Conservation (phyloP, 2,797 vertebrate species). For the Hippoglossus hippoglossus region DNA sequence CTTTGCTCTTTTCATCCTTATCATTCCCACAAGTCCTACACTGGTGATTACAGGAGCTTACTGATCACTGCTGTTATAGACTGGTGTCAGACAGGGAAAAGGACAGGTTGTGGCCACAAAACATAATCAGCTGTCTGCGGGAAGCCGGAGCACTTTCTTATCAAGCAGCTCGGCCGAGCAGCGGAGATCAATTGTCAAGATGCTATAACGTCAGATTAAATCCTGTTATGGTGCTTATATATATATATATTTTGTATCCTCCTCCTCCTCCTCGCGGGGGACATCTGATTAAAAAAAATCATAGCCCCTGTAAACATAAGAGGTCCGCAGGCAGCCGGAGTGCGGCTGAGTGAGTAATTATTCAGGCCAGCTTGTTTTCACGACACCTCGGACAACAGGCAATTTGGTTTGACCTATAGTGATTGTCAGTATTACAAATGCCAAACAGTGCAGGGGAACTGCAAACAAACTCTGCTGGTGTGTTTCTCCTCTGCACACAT, state of each 20-base stretch:
- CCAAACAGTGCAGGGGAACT: constrained; percentile 59
- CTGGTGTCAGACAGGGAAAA: constrained; percentile 56
- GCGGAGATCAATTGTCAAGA: constrained; percentile 59
- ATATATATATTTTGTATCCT: not conserved
- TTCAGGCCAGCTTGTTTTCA: constrained; percentile 61
- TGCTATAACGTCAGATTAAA: constrained; percentile 49
- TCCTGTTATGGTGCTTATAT: constrained; percentile 38
- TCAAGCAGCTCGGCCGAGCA: constrained; percentile 53
- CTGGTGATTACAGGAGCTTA: constrained; percentile 63
- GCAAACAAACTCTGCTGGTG: constrained; percentile 58
- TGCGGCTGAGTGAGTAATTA: constrained; percentile 61
- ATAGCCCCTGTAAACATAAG: constrained; percentile 28
- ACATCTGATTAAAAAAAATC: constrained; percentile 32
- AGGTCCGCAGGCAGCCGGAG: constrained; percentile 20
- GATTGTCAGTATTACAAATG: constrained; percentile 73
- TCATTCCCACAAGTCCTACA: constrained; percentile 60
- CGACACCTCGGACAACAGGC: constrained; percentile 56
- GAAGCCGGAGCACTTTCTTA: constrained; percentile 61
- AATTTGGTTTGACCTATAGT: constrained; percentile 70
- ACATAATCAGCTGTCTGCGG: constrained; percentile 63
- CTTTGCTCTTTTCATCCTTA: constrained; percentile 56
- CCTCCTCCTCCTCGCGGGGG: not conserved
- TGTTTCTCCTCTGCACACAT: constrained; percentile 16
- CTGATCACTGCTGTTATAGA: constrained; percentile 60
- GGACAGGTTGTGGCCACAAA: constrained; percentile 49